Base-by-base conservation (phyloP, 1,140 invertebrate species). In the Drosophila albomicans region DNA sequence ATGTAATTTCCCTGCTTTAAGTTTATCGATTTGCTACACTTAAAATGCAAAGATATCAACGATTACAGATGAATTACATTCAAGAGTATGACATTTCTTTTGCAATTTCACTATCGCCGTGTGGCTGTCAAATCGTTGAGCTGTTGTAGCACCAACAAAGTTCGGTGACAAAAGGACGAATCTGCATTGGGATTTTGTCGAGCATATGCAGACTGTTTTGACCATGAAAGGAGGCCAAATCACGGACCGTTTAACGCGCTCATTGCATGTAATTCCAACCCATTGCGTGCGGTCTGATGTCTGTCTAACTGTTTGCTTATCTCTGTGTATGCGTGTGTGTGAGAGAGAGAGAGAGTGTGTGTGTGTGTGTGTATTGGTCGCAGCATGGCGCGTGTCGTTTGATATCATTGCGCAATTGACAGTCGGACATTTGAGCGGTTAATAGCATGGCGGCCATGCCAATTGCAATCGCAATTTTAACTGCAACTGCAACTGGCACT, bases 331-430 rank as follows among this genome's bases (percentile, higher is more conserved):
- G 1, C 28, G 20, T 32, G 52, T 56, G 32, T 49, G 49, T 51
- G n/a, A 7, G 11, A 28, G 20, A 7, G 11, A 28, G 20, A 38
- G 15, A 25, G 38, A 48, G 35, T 49, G 35, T 62, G 32, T 45
- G 13, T 69, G 35, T 48, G 54, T 32, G 4, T 51, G 43, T 32
- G 13, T 58, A 30, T 15, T 68, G 56, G 35, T 16, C 41, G 16
- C 65, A 67, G 15, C 11, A 48, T 25, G 35, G 62, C 54, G 56
- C 70, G 74, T 79, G 68, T 86, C 82, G 82, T 82, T 48, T 35
- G 79, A 79, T 63, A 75, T 78, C 82, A 79, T 79, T 87, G 84
- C 67, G 65, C 79, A 86, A 79, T 86, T 86, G 82, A 82, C 84
- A 86, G 79, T 76, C 72, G 68, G 68, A 79, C 82, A 73, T 67